A percentile compares a stretch with the other conserved stretches of the same genome.
These are phyloP conservation scores for Galaxea fascicularis DNA, from an alignment of 92 coral and sea anemone genomes.

Conservation along the genomic window DNA sequence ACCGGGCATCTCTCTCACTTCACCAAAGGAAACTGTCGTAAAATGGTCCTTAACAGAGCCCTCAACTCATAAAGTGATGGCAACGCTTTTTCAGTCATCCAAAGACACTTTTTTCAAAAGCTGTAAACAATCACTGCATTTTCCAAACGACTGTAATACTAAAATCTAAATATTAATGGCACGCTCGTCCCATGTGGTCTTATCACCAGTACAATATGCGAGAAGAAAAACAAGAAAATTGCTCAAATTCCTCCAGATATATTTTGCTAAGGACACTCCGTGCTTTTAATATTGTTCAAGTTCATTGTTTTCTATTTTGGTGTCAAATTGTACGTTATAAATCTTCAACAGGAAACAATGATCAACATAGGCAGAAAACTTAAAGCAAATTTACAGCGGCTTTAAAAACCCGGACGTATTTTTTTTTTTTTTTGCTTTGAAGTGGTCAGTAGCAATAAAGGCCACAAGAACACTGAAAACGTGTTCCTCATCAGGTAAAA, in stretches of 20 bases:
- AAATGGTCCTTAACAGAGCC: neutral
- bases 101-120: neutral
- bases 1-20: neutral
- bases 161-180: neutral
- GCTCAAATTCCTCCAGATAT: neutral
- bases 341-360: neutral
- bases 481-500: no score
- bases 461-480: no score
- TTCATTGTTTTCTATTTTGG: neutral
- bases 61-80: neutral
- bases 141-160: neutral
- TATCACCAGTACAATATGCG: neutral
- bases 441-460: no score
- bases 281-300: neutral
- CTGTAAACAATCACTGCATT: neutral
- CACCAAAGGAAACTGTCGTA: neutral
- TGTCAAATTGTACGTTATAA: neutral
- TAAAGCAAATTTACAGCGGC: neutral
- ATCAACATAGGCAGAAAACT: neutral
- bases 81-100: neutral
- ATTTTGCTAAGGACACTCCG: neutral
- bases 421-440: neutral
- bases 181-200: neutral
- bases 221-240: neutral
- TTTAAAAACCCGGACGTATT: neutral